These are phyloP conservation scores for Etheostoma nigrum DNA, from an alignment of 2,797 vertebrate genomes.

Conservation along the genomic window DNA sequence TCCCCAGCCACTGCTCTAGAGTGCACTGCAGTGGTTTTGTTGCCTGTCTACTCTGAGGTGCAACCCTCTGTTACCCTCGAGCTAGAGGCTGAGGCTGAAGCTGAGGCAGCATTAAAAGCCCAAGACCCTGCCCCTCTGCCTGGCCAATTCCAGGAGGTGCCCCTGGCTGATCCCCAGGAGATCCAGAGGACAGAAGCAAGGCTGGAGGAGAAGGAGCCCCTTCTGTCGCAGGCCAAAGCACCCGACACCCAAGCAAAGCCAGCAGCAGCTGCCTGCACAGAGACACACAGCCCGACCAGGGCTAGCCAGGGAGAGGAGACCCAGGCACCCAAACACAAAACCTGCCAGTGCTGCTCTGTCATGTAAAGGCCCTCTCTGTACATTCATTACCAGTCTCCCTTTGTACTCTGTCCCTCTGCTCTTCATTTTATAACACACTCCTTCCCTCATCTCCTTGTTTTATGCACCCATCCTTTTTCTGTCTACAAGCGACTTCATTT, in stretches of 20 bases:
- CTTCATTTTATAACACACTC: conserved; percentile 23
- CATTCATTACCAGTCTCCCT: not conserved
- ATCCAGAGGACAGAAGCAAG: conserved; percentile 40
- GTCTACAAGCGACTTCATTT: conserved; percentile 23
- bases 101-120: conserved; percentile 11
- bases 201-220: conserved; percentile 72
- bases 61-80: conserved; percentile 24
- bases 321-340: conserved; percentile 70
- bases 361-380: conserved; percentile 71
- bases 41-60: conserved; percentile 64
- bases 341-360: conserved; percentile 83
- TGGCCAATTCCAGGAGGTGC: conserved; percentile 79
- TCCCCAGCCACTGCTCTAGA: conserved; percentile 43
- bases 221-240: conserved; percentile 66
- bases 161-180: conserved; percentile 60
- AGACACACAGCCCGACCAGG: conserved; percentile 37
- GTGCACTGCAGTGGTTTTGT: conserved; percentile 37
- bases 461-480: conserved; percentile 19
- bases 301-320: conserved; percentile 35
- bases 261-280: conserved; percentile 30
- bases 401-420: conserved; percentile 15
- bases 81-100: conserved; percentile 26
- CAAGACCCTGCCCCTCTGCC: conserved; percentile 1
- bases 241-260: conserved; percentile 22
- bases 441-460: conserved; percentile 18